A percentile compares a stretch with the other conserved stretches of the same genome.
Conservation (phyloP, 2,888 invertebrate species). For the Oxycera nigricornis region DNA sequence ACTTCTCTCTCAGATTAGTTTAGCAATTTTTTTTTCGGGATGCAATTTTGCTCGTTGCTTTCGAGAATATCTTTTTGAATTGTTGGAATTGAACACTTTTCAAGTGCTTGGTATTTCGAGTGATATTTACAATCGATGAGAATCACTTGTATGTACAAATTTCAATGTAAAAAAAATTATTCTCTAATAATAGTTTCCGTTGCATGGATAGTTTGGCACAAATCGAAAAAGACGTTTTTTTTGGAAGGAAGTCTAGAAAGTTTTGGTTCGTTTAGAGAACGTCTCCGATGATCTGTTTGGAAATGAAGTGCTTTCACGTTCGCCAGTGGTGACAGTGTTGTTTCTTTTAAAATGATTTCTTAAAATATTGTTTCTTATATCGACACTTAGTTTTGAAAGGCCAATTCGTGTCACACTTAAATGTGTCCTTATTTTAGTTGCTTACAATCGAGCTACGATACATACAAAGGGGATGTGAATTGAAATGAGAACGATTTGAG, state of each 20-base stretch:
- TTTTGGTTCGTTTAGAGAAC: slow-evolving; percentile 21
- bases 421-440: slow-evolving; percentile 19
- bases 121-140: neutral
- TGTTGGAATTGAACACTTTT: neutral
- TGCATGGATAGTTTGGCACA: slow-evolving; percentile 33
- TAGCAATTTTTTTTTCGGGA: too few species aligned
- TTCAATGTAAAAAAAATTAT: neutral
- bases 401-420: slow-evolving; percentile 21
- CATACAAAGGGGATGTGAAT: neutral
- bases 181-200: neutral
- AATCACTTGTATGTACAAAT: neutral
- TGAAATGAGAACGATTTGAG: neutral
- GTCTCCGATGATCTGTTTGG: neutral
- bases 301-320: neutral
- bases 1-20: too few species aligned
- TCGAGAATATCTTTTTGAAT: too few species aligned
- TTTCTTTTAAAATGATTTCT: neutral
- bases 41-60: too few species aligned
- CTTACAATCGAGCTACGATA: slow-evolving; percentile 2
- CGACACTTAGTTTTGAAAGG: slow-evolving; percentile 25
- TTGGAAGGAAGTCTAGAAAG: neutral
- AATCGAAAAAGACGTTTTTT: neutral
- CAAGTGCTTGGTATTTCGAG: neutral
- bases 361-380: slow-evolving; percentile 8
- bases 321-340: too few species aligned